These are phyloP conservation scores for Dromaius novaehollandiae DNA, from an alignment of 2,113 vertebrate species.

Conservation along the genomic window DNA sequence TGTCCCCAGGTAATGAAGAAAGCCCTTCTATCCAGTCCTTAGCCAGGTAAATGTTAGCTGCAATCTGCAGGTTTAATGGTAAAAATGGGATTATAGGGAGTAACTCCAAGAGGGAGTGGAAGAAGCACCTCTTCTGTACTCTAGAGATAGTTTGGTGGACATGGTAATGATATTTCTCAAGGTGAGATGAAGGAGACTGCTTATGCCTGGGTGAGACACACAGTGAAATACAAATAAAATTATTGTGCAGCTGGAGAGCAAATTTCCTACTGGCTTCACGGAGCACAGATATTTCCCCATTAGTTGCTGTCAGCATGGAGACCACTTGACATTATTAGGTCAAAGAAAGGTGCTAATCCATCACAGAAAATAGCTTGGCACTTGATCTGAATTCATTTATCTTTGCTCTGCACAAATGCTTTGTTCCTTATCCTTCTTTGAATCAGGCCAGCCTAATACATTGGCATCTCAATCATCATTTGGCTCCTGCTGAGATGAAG, in stretches of 20 bases:
- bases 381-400: slow-evolving; percentile 38
- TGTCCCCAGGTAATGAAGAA: background rate
- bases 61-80: background rate
- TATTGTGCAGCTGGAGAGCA: background rate
- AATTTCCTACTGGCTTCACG: background rate
- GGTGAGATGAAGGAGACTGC: background rate
- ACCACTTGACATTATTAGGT: slow-evolving; percentile 49
- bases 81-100: background rate
- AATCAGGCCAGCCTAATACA: slow-evolving; percentile 51
- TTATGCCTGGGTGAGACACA: background rate
- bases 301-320: slow-evolving; percentile 52
- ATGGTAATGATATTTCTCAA: background rate
- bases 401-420: slow-evolving; percentile 44
- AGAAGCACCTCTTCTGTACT: background rate
- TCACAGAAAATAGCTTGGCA: slow-evolving; percentile 40
- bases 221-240: background rate
- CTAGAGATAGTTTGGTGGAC: background rate
- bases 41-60: background rate
- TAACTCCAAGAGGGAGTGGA: background rate
- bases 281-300: background rate
- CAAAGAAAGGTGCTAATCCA: slow-evolving; percentile 63
- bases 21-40: background rate
- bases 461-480: slow-evolving; percentile 72
- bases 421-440: slow-evolving; percentile 63
- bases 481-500: slow-evolving; percentile 66